A percentile compares a stretch with the other conserved stretches of the same genome.
phyloP scores from a whole-genome alignment of 2,797 vertebrate genomes.

The Oryzias dopingdopingensis region DNA sequence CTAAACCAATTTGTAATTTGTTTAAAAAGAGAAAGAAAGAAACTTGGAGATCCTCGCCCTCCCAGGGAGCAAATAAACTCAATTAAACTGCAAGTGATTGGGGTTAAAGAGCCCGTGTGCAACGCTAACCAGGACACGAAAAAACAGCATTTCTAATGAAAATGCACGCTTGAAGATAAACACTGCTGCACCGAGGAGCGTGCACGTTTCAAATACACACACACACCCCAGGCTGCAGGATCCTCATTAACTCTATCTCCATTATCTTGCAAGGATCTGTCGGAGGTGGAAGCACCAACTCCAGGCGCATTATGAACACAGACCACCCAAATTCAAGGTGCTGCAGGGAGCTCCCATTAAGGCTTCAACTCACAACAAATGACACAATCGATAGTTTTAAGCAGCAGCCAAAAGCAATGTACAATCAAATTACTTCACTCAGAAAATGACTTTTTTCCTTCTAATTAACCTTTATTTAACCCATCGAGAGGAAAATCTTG shows the following conservation, averaged over 20 bases:
- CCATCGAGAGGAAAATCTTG: too few species aligned
- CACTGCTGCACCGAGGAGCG: constrained; percentile 10
- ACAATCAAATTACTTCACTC: neutral
- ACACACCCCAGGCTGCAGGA: constrained; percentile 16
- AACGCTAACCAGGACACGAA: too few species aligned
- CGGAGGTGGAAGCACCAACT: constrained; percentile 24
- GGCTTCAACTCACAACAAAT: neutral
- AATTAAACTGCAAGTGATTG: too few species aligned
- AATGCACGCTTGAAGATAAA: constrained; percentile 29
- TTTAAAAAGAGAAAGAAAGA: neutral
- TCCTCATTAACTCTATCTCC: constrained; percentile 38
- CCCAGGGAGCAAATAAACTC: too few species aligned
- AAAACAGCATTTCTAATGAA: constrained; percentile 8
- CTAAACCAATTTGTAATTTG: too few species aligned
- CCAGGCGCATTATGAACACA: constrained; percentile 18
- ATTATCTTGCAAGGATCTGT: constrained; percentile 38
- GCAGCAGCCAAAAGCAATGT: neutral
- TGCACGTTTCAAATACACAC: constrained; percentile 24
- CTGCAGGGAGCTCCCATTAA: neutral
- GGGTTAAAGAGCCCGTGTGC: too few species aligned
- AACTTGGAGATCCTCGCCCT: too few species aligned
- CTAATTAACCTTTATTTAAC: too few species aligned
- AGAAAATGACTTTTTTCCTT: too few species aligned
- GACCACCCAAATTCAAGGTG: constrained; percentile 33
- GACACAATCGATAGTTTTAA: constrained; percentile 1